A percentile compares a stretch with the other conserved stretches of the same genome.
These are phyloP conservation scores for Cheilosia scutellata DNA, from an alignment of 2,888 invertebrate species.

Conservation along the genomic window DNA sequence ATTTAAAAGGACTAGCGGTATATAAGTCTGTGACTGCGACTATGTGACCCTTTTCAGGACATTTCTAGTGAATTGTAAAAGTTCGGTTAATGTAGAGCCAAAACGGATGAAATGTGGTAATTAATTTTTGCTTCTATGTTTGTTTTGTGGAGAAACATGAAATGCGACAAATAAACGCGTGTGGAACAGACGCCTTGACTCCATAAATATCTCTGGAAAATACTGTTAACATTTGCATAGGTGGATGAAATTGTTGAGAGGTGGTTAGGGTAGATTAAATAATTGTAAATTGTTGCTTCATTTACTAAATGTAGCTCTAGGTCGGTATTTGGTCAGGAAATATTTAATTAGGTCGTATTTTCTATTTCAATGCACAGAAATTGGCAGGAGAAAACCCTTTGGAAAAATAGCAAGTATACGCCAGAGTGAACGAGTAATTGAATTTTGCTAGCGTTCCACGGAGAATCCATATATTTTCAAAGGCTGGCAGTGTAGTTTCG, in stretches of 20 bases:
- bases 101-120: too few relatives aligned
- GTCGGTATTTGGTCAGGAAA: too few relatives aligned
- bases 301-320: too few relatives aligned
- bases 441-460: neutral
- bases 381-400: neutral
- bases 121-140: neutral
- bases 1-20: neutral
- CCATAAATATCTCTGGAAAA: conserved; percentile 8
- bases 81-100: too few relatives aligned
- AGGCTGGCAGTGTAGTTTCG: too few relatives aligned
- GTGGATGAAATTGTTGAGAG: neutral
- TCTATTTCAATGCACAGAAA: too few relatives aligned
- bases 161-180: conserved; percentile 3
- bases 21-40: too few relatives aligned
- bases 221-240: conserved; percentile 16
- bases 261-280: neutral
- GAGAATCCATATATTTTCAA: too few relatives aligned
- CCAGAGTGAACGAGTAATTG: neutral
- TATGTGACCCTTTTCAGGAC: too few relatives aligned
- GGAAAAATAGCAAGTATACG: neutral
- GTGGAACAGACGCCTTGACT: neutral
- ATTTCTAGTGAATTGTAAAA: too few relatives aligned
- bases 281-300: too few relatives aligned
- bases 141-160: conserved; percentile 2
- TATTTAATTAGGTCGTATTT: too few relatives aligned